Conservation (phyloP, 2,888 invertebrate genomes). For the Rhagium mordax region DNA sequence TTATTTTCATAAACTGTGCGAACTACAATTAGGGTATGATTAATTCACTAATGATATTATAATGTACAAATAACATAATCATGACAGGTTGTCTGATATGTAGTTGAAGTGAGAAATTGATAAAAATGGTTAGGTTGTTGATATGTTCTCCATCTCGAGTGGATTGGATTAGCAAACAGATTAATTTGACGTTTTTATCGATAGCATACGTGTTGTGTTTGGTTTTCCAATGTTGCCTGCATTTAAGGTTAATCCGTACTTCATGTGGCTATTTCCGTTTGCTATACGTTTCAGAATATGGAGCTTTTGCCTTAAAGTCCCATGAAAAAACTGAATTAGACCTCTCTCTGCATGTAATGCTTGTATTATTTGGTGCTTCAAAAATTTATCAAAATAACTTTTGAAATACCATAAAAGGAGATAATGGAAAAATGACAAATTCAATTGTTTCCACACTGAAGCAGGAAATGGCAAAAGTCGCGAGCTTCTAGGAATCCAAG, state of each 20-base stretch:
- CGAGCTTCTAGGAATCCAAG: too few relatives aligned
- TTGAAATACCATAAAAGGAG: too few relatives aligned
- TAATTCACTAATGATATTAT: not conserved
- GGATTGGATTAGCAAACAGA: not conserved
- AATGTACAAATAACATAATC: not conserved
- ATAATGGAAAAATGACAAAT: too few relatives aligned
- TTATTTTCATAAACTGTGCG: not conserved
- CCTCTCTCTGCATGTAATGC: too few relatives aligned
- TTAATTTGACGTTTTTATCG: not conserved
- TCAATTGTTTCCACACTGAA: too few relatives aligned
- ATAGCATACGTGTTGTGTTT: not conserved
- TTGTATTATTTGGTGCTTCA: too few relatives aligned
- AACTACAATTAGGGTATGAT: not conserved
- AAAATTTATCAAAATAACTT: too few relatives aligned
- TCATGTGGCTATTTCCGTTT: too few relatives aligned
- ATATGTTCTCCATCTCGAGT: not conserved
- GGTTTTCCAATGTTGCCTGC: not conserved
- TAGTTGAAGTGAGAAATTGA: not conserved
- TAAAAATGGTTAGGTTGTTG: not conserved
- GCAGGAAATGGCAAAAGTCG: too few relatives aligned
- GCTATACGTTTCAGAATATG: too few relatives aligned
- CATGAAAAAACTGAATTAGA: too few relatives aligned
- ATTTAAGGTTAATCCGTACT: not conserved
- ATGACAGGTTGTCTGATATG: not conserved
- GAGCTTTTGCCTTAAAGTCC: too few relatives aligned